Base-by-base conservation (phyloP, 1,140 invertebrate genomes). In the Drosophila paulistorum region DNA sequence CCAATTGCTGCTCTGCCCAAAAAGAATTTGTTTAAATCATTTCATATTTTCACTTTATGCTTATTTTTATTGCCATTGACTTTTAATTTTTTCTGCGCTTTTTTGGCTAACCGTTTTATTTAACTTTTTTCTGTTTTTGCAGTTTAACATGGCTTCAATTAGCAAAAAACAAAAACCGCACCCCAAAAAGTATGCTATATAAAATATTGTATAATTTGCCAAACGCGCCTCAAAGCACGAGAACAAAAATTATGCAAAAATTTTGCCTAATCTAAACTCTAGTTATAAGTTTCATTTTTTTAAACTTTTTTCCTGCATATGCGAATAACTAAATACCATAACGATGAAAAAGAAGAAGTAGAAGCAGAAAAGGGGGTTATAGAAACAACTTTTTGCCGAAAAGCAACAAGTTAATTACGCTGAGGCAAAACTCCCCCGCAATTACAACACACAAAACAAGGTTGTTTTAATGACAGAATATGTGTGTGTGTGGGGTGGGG, bases 341-440 rank as follows among this genome's bases (percentile, higher is more conserved):
- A 51, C 42, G 7, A 57, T 41, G 2, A 51, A 11, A 11, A 23
- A 51, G 45, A 51, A 51, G 17, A 51, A 17, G n/a, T n/a, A n/a
- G 17, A 17, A 23, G 7, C 2, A 48, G 17, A 9, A 51, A 11
- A 20, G 3, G 30, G 30, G 5, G 5, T 30, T 4, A 3, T 7
- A 45, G 42, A 45, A 63, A 39, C 65, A 82, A 81, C 74, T 75
- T 80, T 30, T 81, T 74, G 39, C 65, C 51, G 11, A 51, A 63
- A 75, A 79, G 78, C 78, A 86, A 79, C 71, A 81, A 73, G 79
- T 85, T 81, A 68, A 81, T 78, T 78, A 78, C 76, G 58, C 51
- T n/a, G 35, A 35, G 30, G n/a, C 14, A 80, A 75, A 67, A 64
- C 61, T 30, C 30, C 54, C 62, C 65, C 45, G 48, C 77, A 82